Base-by-base conservation (phyloP, 2,113 vertebrate species). In the Anser brachyrhynchus region DNA sequence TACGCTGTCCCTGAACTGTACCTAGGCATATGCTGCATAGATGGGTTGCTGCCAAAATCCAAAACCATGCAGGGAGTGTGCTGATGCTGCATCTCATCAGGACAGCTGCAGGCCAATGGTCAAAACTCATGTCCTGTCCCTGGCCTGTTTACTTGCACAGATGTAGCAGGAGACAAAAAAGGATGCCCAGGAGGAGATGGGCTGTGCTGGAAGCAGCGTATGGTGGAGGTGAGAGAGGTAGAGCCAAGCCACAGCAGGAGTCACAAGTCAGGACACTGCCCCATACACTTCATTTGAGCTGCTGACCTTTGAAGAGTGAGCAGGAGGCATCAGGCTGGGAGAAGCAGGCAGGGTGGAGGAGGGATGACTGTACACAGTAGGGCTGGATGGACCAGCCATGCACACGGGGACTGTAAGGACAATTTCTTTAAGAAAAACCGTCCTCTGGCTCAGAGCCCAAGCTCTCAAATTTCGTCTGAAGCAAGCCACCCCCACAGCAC, bases 401-500 rank as follows among this genome's bases (percentile, higher is more conserved):
- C 31, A 89, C 21, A 20, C 11, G 15, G 31, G 31, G 21, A 22
- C 10, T 59, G 46, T 26, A 67, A 31, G 55, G 41, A 51, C 66
- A 2, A 0, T 91, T 93, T 65, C 15, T 44, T 65, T 37, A 37
- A 64, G 76, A 72, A 89, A 95, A 93, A n/a, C 52, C 59, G 17
- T 84, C 61, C 19, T 79, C 41, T 79, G 77, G 25, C 66, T 87
- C 6, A 4, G n/a, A 92, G 58, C 86, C 58, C 54, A 89, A 69
- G n/a, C 20, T 94, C 70, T 90, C 51, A 82, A 78, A 84, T 73
- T 66, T 89, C 22, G 61, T 84, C 54, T 85, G 74, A 92, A 84
- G 51, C 55, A 92, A 93, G 23, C 13, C 0, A 0, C 62, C 44
- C 54, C 89, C 74, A 87, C 83, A 84, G 73, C 55, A 39, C 74